These are phyloP conservation scores for Ornithoptera priamus DNA, from an alignment of 2,888 invertebrate species.

Conservation along the genomic window DNA sequence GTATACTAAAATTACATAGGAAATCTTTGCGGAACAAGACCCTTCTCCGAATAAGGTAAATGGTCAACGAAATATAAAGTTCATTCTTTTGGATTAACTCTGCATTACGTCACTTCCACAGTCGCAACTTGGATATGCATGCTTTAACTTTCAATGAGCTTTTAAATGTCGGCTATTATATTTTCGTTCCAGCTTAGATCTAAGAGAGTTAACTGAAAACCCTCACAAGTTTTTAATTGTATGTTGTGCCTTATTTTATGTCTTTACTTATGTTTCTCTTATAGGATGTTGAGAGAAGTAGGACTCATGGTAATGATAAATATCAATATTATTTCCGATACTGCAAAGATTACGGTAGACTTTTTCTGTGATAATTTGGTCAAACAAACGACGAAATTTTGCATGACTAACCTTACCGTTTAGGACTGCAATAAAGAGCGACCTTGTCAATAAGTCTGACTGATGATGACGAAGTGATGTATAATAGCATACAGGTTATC, in stretches of 20 bases:
- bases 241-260: too few relatives aligned
- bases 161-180: too few relatives aligned
- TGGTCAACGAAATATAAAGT: conserved; percentile 12
- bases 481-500: conserved; percentile 40
- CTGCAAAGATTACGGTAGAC: not conserved
- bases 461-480: conserved; percentile 51
- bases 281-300: too few relatives aligned
- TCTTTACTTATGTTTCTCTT: too few relatives aligned
- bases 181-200: too few relatives aligned
- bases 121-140: too few relatives aligned
- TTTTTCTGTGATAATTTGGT: not conserved
- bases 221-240: too few relatives aligned
- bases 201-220: too few relatives aligned
- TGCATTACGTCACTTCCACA: conserved; percentile 2
- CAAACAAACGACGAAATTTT: conserved; percentile 8
- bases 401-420: conserved; percentile 39
- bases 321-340: not conserved
- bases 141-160: too few relatives aligned
- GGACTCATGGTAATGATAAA: not conserved
- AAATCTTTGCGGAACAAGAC: conserved; percentile 15
- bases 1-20: conserved; percentile 19
- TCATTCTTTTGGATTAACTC: conserved; percentile 9
- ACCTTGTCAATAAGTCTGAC: conserved; percentile 55
- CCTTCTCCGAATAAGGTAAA: conserved; percentile 1
- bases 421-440: conserved; percentile 38